Evolutionary conservation across 2,888 invertebrate genomes (phyloP).

Genomic region (Cephus sareptanus): DNA sequence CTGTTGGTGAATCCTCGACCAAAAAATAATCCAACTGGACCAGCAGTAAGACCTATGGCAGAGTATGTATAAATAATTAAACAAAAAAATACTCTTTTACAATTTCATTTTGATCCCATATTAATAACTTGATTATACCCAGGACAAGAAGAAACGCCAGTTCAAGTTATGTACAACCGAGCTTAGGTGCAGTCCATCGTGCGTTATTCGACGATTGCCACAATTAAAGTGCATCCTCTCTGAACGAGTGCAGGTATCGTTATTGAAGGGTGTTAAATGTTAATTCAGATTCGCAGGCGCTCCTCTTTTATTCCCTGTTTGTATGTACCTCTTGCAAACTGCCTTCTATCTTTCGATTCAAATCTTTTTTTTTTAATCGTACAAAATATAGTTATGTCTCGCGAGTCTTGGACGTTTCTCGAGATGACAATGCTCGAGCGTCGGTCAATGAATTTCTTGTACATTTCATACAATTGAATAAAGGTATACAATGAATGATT

Average conservation of each 20-base stretch:
- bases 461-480: constrained; percentile 37
- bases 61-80: constrained; percentile 47
- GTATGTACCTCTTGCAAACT: no score
- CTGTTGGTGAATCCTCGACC: constrained; percentile 83
- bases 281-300: neutral
- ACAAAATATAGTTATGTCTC: neutral
- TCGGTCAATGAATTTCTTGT: constrained; percentile 31
- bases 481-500: constrained; percentile 18
- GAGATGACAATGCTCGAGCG: neutral
- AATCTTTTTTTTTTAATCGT: neutral
- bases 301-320: neutral
- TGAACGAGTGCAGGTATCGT: neutral
- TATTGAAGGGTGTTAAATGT: neutral
- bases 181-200: constrained; percentile 61
- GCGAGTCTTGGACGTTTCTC: neutral
- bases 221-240: neutral
- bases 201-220: constrained; percentile 58
- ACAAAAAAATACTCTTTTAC: neutral
- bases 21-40: constrained; percentile 71
- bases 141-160: constrained; percentile 56
- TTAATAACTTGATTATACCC: constrained; percentile 11
- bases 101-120: neutral
- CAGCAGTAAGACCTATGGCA: constrained; percentile 61
- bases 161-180: constrained; percentile 60
- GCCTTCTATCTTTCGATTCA: neutral